A percentile compares a stretch with the other conserved stretches of the same genome.
phyloP scores from a whole-genome alignment of 2,797 vertebrate genomes.

The Potorous gilbertii region DNA sequence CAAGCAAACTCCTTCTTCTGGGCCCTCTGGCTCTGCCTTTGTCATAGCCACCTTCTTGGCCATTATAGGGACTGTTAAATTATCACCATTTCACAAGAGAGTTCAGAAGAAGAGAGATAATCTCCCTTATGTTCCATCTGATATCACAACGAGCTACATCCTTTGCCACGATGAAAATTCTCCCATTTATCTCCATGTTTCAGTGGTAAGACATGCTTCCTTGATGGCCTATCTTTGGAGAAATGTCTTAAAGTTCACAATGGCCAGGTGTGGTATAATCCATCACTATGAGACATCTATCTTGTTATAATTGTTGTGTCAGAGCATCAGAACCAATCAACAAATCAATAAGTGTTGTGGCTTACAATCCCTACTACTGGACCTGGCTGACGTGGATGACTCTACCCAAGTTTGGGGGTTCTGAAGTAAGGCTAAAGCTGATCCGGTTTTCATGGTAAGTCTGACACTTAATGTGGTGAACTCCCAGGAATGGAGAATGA shows the following conservation, averaged over 20 bases:
- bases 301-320: conserved; percentile 27
- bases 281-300: not conserved
- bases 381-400: not conserved
- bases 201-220: conserved; percentile 40
- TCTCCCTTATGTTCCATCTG: conserved; percentile 30
- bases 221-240: conserved; percentile 8
- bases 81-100: conserved; percentile 26
- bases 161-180: conserved; percentile 31
- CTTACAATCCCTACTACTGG: not conserved
- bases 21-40: not conserved
- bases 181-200: conserved; percentile 12
- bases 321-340: not conserved
- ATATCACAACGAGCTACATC: not conserved
- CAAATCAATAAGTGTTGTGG: not conserved
- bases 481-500: not conserved
- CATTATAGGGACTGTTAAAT: conserved; percentile 16
- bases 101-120: conserved; percentile 38
- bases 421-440: not conserved
- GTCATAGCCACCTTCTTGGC: conserved; percentile 19
- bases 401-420: not conserved
- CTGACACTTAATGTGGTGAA: not conserved
- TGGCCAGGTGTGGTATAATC: not conserved
- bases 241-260: conserved; percentile 26
- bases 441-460: not conserved
- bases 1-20: not conserved